These are phyloP conservation scores for Emydoidea blandingii DNA, from an alignment of 2,797 vertebrate species.

Conservation along the genomic window DNA sequence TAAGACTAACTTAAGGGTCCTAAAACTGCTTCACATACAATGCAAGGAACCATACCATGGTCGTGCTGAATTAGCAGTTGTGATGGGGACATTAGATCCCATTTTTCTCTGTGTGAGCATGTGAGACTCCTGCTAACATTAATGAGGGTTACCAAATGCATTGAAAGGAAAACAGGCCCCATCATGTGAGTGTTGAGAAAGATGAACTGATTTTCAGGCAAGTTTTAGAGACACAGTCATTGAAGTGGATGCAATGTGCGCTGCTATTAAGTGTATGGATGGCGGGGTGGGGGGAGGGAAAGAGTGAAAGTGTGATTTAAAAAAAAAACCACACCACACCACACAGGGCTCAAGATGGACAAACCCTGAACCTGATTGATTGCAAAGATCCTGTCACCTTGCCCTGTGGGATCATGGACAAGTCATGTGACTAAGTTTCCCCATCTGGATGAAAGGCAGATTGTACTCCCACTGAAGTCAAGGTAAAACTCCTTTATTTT, in stretches of 20 bases:
- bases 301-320: neutral
- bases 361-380: neutral
- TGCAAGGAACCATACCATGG: neutral
- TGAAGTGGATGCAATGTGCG: neutral
- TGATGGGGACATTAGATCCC: neutral
- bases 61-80: slow-evolving; percentile 30
- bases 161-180: neutral
- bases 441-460: neutral
- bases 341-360: neutral
- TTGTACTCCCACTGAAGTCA: neutral
- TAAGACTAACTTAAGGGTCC: neutral
- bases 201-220: slow-evolving; percentile 21
- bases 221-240: neutral
- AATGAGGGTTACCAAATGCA: slow-evolving; percentile 1
- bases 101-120: neutral
- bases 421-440: neutral
- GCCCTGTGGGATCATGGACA: neutral
- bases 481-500: neutral
- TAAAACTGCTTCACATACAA: neutral
- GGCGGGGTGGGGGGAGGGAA: neutral
- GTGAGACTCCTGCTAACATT: neutral
- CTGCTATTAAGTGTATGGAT: neutral
- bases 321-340: neutral
- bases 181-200: neutral
- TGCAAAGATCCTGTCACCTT: neutral